Conservation (phyloP, 2,888 invertebrate genomes). For the Ectemnius lituratus region DNA sequence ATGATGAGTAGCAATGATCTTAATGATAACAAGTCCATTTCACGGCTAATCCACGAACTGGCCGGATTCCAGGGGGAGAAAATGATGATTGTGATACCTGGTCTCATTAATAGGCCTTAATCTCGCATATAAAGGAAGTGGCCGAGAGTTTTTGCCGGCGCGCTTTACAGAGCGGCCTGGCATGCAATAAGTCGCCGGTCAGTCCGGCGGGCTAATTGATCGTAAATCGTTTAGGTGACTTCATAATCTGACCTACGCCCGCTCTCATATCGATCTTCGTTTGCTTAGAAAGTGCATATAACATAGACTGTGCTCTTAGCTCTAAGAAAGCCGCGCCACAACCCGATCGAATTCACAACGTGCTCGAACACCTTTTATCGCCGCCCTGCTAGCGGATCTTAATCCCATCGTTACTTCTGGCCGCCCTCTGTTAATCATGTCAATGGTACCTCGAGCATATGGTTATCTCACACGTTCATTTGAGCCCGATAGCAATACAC, state of each 20-base stretch:
- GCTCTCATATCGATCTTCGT: conserved; percentile 13
- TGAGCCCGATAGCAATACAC: conserved; percentile 11
- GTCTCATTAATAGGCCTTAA: background rate
- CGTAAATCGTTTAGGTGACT: conserved; percentile 28
- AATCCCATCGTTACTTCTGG: conserved; percentile 23
- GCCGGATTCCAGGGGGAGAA: background rate
- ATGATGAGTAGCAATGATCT: no score
- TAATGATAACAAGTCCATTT: conserved; percentile 2
- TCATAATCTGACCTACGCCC: conserved; percentile 19
- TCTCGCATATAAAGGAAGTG: background rate
- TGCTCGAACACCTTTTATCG: conserved; percentile 14
- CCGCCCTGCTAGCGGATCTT: conserved; percentile 17
- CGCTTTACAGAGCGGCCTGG: background rate
- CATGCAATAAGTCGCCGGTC: conserved; percentile 2
- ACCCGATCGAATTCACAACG: conserved; percentile 11
- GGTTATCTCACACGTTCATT: conserved; percentile 24
- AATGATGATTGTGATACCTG: background rate
- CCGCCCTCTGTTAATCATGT: conserved; percentile 27
- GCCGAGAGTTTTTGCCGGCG: background rate
- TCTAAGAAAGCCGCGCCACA: background rate
- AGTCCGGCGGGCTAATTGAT: conserved; percentile 20
- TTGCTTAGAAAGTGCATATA: no score
- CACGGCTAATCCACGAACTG: conserved; percentile 5
- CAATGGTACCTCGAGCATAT: conserved; percentile 22
- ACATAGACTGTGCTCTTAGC: background rate